These are phyloP conservation scores for Leptopilina syphax DNA, from an alignment of 2,888 invertebrate species.

Conservation along the genomic window DNA sequence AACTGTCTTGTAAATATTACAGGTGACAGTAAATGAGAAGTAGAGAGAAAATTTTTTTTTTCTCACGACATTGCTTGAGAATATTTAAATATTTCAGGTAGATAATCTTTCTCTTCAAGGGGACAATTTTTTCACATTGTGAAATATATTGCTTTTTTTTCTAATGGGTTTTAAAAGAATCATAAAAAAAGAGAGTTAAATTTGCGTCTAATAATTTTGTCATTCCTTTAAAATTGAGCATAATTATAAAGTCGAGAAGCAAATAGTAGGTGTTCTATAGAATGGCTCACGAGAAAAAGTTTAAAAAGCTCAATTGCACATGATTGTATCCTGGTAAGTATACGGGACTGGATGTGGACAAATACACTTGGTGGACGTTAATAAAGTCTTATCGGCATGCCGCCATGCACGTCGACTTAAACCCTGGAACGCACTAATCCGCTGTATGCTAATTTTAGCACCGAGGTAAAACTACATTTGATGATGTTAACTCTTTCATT, in stretches of 20 bases:
- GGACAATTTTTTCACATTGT: neutral
- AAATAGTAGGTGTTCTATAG: neutral
- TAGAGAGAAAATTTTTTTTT: no score
- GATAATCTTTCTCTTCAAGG: neutral
- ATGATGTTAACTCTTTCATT: slow-evolving; percentile 9
- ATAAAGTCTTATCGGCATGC: slow-evolving; percentile 73
- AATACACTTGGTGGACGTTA: slow-evolving; percentile 65
- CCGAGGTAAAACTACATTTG: slow-evolving; percentile 10
- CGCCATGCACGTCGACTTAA: slow-evolving; percentile 73
- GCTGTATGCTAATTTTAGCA: slow-evolving; percentile 67
- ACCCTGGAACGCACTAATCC: slow-evolving; percentile 62
- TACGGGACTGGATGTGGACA: slow-evolving; percentile 59
- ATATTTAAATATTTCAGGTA: no score
- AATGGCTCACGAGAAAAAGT: neutral
- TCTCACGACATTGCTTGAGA: no score
- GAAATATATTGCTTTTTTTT: neutral
- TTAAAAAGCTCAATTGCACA: slow-evolving; percentile 17
- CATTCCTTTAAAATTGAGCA: neutral
- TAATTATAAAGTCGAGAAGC: neutral
- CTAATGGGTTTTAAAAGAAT: neutral
- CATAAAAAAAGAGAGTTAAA: neutral
- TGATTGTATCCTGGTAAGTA: slow-evolving; percentile 26
- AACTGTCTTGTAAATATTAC: no score
- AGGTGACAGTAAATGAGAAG: no score
- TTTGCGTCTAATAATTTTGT: neutral